Evolutionary conservation across 2,113 vertebrate species (phyloP), one percentile per base, ranked within the genome.

Genomic region (Junco hyemalis): DNA sequence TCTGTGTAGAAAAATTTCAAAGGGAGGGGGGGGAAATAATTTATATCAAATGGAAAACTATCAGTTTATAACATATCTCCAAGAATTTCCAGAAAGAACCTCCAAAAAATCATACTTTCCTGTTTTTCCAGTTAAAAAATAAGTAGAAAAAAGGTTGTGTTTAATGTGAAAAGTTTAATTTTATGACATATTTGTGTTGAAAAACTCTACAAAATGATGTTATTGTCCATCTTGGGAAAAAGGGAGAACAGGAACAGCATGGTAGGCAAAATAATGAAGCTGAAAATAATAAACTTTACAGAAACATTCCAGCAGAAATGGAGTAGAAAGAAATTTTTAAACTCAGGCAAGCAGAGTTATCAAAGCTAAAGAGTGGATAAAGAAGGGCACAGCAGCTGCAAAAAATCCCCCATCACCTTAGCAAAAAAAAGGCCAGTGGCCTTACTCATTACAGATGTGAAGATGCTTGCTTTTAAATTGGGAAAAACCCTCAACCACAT

Each of bases 11-110:
- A 85, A 72, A 57, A 14, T 22, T 64, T 60, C 25, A 69, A 68
- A 61, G 4, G 28, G n/a, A n/a, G n/a, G 3, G 11, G 12, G 10
- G 1, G 0, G 0, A 0, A 24, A 36, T 29, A 0, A 22, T 56
- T 65, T 57, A 11, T 63, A 11, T 82, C 87, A 7, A 54, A n/a
- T 40, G 17, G 54, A 72, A 93, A 93, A 12, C 25, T 38, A 13
- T 40, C 14, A 29, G 36, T 78, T 92, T 73, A 68, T 64, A 54
- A 48, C 50, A 35, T 11, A 42, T 12, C 12, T 77, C 51, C 23
- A 77, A 68, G 3, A 35, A 47, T 65, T 91, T 93, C 29, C 18
- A 15, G 33, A 33, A 35, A 82, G 63, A 68, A 60, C 9, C 12
- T 50, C 16, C 21, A 26, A 48, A 60, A 54, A 51, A 6, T 11